A percentile compares a stretch with the other conserved stretches of the same genome.
Evolutionary conservation across 92 coral and sea anemone species (phyloP).

Genomic region (Epizoanthus stellaris): DNA sequence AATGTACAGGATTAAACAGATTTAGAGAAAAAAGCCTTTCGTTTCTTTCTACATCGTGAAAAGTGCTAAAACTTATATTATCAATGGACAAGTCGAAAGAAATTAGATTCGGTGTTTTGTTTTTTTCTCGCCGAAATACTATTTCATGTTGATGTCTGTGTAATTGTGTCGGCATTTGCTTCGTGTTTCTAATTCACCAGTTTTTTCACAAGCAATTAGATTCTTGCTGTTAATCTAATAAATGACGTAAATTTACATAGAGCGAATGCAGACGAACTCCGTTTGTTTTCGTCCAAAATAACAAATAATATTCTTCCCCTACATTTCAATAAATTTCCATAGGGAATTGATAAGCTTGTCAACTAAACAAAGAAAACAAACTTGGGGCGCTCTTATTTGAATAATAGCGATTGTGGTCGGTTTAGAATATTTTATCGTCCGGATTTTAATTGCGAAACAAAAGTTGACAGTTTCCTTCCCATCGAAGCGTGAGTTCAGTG

Average conservation of each 20-base stretch:
- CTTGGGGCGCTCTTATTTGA: constrained; percentile 16
- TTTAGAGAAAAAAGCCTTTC: constrained; percentile 1
- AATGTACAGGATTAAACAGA: constrained; percentile 31
- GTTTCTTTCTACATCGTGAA: neutral
- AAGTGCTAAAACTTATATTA: constrained; percentile 29
- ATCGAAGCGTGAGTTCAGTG: constrained; percentile 27
- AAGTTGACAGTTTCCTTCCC: constrained; percentile 28
- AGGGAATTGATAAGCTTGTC: constrained; percentile 50
- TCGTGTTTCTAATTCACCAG: constrained; percentile 13
- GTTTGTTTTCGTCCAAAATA: constrained; percentile 27
- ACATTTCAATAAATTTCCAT: constrained; percentile 41
- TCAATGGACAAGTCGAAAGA: neutral
- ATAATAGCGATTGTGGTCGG: constrained; percentile 37
- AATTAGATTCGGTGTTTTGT: neutral
- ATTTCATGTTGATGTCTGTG: constrained; percentile 8
- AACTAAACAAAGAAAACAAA: constrained; percentile 8
- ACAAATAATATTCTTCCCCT: constrained; percentile 24
- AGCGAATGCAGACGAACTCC: constrained; percentile 19
- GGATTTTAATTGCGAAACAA: constrained; percentile 35
- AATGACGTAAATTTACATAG: constrained; percentile 39
- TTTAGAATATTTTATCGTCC: constrained; percentile 40
- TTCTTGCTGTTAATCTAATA: constrained; percentile 41
- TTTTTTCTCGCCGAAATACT: constrained; percentile 26
- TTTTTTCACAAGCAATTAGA: constrained; percentile 35
- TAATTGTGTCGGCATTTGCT: constrained; percentile 22